A percentile compares a stretch with the other conserved stretches of the same genome.
Conservation (phyloP, 1,140 invertebrate genomes). For the Xylocopa sonorina region DNA sequence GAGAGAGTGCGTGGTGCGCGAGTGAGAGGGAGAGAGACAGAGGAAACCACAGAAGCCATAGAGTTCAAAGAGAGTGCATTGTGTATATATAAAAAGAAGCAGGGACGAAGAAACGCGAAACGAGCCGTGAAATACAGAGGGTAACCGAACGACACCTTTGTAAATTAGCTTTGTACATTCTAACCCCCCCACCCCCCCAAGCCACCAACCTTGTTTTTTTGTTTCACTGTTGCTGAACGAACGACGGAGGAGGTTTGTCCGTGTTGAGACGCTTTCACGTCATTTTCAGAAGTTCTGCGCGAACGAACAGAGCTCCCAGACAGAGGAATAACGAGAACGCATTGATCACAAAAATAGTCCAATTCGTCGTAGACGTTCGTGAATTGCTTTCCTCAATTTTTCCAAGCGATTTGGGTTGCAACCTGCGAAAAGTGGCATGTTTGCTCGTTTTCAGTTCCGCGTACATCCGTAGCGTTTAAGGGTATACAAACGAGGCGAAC, state of each 20-base stretch:
- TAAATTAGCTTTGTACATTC: slow-evolving; percentile 58
- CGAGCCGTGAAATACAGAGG: slow-evolving; percentile 39
- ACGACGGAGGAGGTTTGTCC: not conserved
- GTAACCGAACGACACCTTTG: slow-evolving; percentile 54
- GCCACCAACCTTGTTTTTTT: slow-evolving; percentile 33
- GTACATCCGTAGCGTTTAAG: slow-evolving; percentile 18
- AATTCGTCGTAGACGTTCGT: not conserved
- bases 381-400: not conserved
- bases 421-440: not conserved
- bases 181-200: slow-evolving; percentile 1
- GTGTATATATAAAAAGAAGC: slow-evolving; percentile 50
- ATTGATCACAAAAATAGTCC: not conserved
- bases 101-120: slow-evolving; percentile 39
- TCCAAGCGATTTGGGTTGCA: not conserved
- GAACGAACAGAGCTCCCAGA: not conserved
- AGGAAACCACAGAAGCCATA: slow-evolving; percentile 38
- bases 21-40: slow-evolving; percentile 17
- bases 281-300: not conserved
- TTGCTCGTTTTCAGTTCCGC: not conserved
- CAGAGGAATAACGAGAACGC: not conserved
- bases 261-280: not conserved
- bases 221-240: slow-evolving; percentile 13
- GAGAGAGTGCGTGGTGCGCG: slow-evolving; percentile 1
- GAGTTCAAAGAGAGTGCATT: slow-evolving; percentile 45
- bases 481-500: slow-evolving; percentile 2